Conservation (phyloP, 2,888 invertebrate species). For the Drosophila tanythrix region DNA sequence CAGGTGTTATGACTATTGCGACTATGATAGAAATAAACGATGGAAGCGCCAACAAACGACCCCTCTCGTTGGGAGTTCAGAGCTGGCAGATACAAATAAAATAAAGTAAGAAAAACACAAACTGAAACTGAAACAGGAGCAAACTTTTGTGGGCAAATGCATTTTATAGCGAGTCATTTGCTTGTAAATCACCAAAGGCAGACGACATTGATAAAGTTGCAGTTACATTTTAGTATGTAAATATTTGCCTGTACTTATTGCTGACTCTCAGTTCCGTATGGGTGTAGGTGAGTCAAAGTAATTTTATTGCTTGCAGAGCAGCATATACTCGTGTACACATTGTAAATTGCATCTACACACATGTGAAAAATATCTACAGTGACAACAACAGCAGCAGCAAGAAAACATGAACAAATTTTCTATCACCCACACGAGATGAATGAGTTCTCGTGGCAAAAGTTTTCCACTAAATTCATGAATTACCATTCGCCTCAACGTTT, state of each 20-base stretch:
- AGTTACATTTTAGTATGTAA: constrained; percentile 77
- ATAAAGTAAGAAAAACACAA: neutral
- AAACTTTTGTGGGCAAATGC: constrained; percentile 52
- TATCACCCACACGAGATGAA: constrained; percentile 29
- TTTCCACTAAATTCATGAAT: constrained; percentile 59
- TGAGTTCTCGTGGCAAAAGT: constrained; percentile 37
- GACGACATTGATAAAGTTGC: constrained; percentile 79
- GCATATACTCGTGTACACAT: constrained; percentile 51
- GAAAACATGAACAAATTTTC: constrained; percentile 48
- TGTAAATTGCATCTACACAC: constrained; percentile 33
- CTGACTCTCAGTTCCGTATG: constrained; percentile 41
- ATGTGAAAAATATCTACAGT: neutral
- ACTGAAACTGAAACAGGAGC: constrained; percentile 5
- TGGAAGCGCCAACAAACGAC: neutral
- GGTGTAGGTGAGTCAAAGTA: constrained; percentile 28
- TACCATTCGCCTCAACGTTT: constrained; percentile 51
- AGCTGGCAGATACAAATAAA: constrained; percentile 4
- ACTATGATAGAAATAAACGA: constrained; percentile 40
- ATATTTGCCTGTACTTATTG: constrained; percentile 76
- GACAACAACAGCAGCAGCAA: constrained; percentile 9
- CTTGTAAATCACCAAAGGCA: constrained; percentile 76
- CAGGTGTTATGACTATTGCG: constrained; percentile 70
- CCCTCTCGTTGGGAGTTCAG: neutral
- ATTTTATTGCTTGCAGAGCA: constrained; percentile 67
- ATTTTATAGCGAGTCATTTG: constrained; percentile 66